phyloP scores from a whole-genome alignment of 1,140 invertebrate genomes.

The Eupristina koningsbergeri region DNA sequence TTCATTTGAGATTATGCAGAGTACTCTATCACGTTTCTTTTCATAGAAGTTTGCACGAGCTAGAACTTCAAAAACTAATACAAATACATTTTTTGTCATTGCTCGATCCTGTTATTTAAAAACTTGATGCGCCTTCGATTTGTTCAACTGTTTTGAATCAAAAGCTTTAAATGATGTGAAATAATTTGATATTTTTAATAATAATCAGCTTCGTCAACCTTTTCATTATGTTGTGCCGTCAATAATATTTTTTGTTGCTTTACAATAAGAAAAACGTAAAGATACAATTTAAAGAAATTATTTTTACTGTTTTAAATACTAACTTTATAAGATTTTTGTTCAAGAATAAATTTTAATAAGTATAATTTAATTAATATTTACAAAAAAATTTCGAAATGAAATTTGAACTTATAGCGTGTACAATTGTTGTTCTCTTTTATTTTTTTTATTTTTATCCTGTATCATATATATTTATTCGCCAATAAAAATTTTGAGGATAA shows the following conservation, averaged over 20 bases:
- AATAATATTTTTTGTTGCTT: too few species aligned
- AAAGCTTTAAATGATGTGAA: too few species aligned
- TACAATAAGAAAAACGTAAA: too few species aligned
- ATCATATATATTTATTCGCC: too few species aligned
- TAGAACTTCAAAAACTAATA: not conserved
- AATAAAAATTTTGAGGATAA: not conserved
- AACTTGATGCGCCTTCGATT: not conserved
- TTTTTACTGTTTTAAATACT: too few species aligned
- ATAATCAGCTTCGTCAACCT: too few species aligned
- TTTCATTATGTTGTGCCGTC: too few species aligned
- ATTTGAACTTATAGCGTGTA: not conserved
- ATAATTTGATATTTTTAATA: too few species aligned
- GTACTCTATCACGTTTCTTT: not conserved
- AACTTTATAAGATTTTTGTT: not conserved
- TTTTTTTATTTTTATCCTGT: too few species aligned
- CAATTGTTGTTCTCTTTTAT: not conserved
- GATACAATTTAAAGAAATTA: too few species aligned
- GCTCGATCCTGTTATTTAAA: not conserved
- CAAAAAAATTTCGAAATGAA: not conserved
- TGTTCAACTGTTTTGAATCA: not conserved
- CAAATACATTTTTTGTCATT: not conserved
- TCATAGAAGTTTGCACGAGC: too few species aligned
- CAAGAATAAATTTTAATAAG: too few species aligned
- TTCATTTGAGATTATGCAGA: not conserved
- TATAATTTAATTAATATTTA: not conserved